These are phyloP conservation scores for Vanessa cardui DNA, from an alignment of 2,888 invertebrate species.

Conservation along the genomic window DNA sequence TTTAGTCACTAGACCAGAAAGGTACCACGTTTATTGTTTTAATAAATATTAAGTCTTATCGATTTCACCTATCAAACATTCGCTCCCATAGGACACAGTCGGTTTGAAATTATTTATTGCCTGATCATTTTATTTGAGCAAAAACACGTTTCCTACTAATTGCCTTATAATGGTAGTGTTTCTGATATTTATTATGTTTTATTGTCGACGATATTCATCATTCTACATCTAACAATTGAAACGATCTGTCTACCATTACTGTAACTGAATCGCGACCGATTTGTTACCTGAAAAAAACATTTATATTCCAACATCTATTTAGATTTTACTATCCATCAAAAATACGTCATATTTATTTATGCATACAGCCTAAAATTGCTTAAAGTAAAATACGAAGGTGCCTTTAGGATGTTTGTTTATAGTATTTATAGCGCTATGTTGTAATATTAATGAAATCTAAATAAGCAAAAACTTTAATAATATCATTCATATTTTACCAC, in stretches of 20 bases:
- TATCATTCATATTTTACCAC: too few relatives aligned
- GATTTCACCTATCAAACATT: too few relatives aligned
- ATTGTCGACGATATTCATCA: not conserved
- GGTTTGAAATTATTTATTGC: not conserved
- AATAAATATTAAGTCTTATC: too few relatives aligned
- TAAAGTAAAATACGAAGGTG: not conserved
- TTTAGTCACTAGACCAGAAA: too few relatives aligned
- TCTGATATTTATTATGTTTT: not conserved
- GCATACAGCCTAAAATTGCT: constrained; percentile 13
- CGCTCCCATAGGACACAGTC: too few relatives aligned
- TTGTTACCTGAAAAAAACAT: constrained; percentile 65
- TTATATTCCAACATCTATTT: constrained; percentile 49
- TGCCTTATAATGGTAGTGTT: not conserved
- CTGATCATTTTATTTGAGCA: not conserved
- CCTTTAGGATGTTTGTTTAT: not conserved
- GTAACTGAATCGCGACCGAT: constrained; percentile 62
- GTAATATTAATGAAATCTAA: not conserved
- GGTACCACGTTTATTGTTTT: too few relatives aligned
- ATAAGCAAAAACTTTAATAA: too few relatives aligned
- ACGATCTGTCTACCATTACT: constrained; percentile 54
- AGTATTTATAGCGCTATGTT: not conserved
- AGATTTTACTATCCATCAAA: not conserved
- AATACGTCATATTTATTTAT: not conserved
- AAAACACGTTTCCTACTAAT: not conserved
- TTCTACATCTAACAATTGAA: constrained; percentile 25